These are phyloP conservation scores for Dryobota labecula DNA, from an alignment of 2,888 invertebrate species.

Conservation along the genomic window DNA sequence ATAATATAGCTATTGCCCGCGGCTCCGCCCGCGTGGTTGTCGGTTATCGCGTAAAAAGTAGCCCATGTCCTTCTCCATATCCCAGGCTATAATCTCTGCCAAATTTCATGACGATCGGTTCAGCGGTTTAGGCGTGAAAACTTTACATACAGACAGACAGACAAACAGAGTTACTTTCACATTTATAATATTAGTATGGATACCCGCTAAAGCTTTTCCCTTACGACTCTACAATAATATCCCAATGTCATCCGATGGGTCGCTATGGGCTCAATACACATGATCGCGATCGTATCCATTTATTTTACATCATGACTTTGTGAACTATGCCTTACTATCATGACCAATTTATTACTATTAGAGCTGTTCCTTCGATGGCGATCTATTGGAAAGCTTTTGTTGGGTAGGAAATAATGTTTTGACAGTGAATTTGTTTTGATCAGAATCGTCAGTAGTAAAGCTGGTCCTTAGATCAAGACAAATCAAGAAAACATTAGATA, in stretches of 20 bases:
- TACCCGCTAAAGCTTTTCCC: constrained; percentile 15
- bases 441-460: no score
- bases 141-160: no score
- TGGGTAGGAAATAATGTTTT: neutral
- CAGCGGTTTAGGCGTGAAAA: no score
- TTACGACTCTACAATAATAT: constrained; percentile 31
- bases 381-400: neutral
- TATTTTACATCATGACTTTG: constrained; percentile 54
- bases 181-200: no score
- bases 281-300: constrained; percentile 53
- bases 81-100: no score
- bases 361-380: neutral
- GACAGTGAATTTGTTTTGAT: neutral
- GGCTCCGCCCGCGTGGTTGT: no score
- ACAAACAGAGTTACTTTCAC: no score
- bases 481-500: no score
- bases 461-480: neutral
- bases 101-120: no score
- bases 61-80: no score
- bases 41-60: no score
- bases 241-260: constrained; percentile 46
- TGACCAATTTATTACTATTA: constrained; percentile 31
- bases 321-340: constrained; percentile 34
- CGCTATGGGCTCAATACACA: constrained; percentile 41
- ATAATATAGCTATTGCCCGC: no score